Percentiles rank a stretch among this genome's conserved stretches.
These are phyloP conservation scores for Schizothorax lantsangensis DNA, from an alignment of 2,797 vertebrate genomes.

Conservation along the genomic window DNA sequence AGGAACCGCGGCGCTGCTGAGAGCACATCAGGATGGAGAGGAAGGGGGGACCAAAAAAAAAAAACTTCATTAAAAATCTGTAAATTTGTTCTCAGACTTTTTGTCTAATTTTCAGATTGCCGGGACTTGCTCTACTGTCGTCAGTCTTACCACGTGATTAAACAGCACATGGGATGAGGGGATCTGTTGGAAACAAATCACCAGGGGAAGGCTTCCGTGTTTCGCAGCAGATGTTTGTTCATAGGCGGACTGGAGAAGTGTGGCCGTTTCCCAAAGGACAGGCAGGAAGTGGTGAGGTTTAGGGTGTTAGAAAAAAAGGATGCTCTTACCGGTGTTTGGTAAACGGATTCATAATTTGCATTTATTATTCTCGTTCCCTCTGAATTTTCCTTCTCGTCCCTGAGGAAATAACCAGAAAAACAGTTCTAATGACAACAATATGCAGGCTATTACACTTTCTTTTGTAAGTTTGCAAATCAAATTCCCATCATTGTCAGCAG, in stretches of 20 bases:
- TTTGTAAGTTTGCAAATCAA: constrained; percentile 38
- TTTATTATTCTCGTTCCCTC: constrained; percentile 42
- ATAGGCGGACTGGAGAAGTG: constrained; percentile 68
- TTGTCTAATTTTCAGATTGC: constrained; percentile 65
- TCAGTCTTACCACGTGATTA: constrained; percentile 75
- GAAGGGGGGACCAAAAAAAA: constrained; percentile 36
- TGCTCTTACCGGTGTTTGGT: constrained; percentile 46
- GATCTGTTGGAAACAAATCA: constrained; percentile 67
- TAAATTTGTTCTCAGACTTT: constrained; percentile 66
- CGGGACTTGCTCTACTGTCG: constrained; percentile 67
- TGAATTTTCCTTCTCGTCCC: constrained; percentile 25
- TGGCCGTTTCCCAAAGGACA: constrained; percentile 59
- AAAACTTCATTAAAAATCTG: constrained; percentile 68
- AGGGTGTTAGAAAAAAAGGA: constrained; percentile 59
- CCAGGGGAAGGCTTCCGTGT: constrained; percentile 69
- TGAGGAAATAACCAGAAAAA: constrained; percentile 44
- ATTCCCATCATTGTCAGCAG: constrained; percentile 33
- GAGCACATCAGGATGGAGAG: constrained; percentile 43
- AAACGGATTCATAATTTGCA: constrained; percentile 50
- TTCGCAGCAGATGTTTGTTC: constrained; percentile 75
- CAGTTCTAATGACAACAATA: constrained; percentile 38
- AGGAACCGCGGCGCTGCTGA: constrained; percentile 47
- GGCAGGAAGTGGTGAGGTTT: constrained; percentile 60
- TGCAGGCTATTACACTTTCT: constrained; percentile 37
- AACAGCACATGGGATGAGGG: constrained; percentile 59